These are phyloP conservation scores for Prolemur simus DNA, from an alignment of 2,113 vertebrate genomes.

Conservation along the genomic window DNA sequence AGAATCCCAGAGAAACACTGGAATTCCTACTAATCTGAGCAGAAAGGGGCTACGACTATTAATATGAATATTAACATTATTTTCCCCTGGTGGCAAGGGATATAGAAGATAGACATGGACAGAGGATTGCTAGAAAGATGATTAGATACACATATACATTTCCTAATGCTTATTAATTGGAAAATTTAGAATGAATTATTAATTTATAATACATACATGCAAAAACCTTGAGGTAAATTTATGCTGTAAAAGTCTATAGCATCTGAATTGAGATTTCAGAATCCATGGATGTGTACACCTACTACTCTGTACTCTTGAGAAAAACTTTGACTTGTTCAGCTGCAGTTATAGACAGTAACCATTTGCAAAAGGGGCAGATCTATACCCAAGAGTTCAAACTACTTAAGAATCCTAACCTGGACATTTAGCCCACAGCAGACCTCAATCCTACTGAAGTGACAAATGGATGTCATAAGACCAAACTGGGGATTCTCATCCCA, in stretches of 20 bases:
- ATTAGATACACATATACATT: not conserved
- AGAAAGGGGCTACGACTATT: not conserved
- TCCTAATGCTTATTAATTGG: not conserved
- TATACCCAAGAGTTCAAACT: not conserved
- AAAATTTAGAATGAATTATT: slow-evolving; percentile 32
- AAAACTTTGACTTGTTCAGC: not conserved
- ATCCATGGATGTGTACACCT: not conserved
- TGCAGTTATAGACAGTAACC: not conserved
- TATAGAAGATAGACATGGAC: not conserved
- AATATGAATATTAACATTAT: not conserved
- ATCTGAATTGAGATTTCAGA: not conserved
- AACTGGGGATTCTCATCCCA: not conserved
- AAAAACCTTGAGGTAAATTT: not conserved
- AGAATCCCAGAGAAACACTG: not conserved
- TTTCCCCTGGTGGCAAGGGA: not conserved
- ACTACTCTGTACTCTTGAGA: not conserved
- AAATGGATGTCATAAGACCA: not conserved
- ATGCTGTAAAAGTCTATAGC: not conserved
- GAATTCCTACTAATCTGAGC: not conserved
- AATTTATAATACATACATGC: not conserved
- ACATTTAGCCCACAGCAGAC: not conserved
- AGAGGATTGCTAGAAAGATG: not conserved
- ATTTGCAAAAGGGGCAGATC: not conserved
- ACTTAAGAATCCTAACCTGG: not conserved
- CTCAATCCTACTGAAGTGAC: not conserved